Conservation (phyloP, 2,888 invertebrate species). For the Steinernema carpocapsae region DNA sequence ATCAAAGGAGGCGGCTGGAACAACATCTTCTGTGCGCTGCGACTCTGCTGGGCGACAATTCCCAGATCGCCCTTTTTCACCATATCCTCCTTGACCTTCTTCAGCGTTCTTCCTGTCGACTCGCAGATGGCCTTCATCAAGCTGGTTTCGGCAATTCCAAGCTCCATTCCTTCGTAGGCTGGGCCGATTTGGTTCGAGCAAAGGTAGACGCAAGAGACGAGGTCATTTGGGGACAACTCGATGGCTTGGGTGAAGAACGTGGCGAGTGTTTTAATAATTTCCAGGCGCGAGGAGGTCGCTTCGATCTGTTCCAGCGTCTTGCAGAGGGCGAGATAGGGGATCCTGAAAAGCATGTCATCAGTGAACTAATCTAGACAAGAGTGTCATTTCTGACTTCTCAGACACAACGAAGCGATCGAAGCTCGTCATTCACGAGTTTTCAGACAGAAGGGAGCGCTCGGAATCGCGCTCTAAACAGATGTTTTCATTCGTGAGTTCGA, state of each 20-base stretch:
- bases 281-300: constrained; percentile 77
- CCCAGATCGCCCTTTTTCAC: constrained; percentile 85
- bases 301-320: constrained; percentile 89
- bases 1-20: constrained; percentile 82
- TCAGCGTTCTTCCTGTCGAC: constrained; percentile 75
- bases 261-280: constrained; percentile 86
- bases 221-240: constrained; percentile 84
- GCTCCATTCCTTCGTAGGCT: constrained; percentile 88
- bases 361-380: no score
- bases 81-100: constrained; percentile 81
- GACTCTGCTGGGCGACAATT: constrained; percentile 63
- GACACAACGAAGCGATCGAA: no score
- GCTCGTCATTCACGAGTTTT: no score
- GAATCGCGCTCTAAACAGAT: no score
- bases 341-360: constrained; percentile 75
- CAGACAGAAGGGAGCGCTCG: no score
- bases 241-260: constrained; percentile 92
- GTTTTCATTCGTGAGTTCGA: no score
- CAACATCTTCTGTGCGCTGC: constrained; percentile 81
- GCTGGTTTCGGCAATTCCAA: constrained; percentile 92
- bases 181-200: constrained; percentile 95
- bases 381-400: no score
- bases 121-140: constrained; percentile 81
- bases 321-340: constrained; percentile 90
- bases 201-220: constrained; percentile 87